Evolutionary conservation across 2,888 invertebrate genomes (phyloP).

Genomic region (Sarcophaga caerulescens): DNA sequence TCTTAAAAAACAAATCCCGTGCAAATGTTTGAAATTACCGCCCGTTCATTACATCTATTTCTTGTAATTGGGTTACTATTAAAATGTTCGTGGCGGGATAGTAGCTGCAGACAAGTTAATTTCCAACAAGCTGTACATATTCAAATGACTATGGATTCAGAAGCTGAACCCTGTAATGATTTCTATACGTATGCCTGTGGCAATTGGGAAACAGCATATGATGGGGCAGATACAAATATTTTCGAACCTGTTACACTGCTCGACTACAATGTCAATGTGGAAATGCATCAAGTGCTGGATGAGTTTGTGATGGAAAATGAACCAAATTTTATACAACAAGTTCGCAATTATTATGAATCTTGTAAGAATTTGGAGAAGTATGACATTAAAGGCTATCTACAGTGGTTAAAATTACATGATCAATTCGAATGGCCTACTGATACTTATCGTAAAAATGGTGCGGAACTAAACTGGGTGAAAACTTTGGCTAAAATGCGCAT

Average conservation of each 20-base stretch:
- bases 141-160: slow-evolving; percentile 59
- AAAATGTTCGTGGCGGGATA: too few relatives aligned
- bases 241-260: slow-evolving; percentile 65
- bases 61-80: too few relatives aligned
- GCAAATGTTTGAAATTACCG: too few relatives aligned
- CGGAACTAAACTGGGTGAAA: slow-evolving; percentile 66
- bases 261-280: slow-evolving; percentile 65
- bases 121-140: slow-evolving; percentile 47
- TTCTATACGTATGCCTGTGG: slow-evolving; percentile 69
- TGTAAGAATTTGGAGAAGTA: slow-evolving; percentile 55
- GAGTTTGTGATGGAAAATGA: slow-evolving; percentile 34
- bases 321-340: slow-evolving; percentile 51
- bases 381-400: slow-evolving; percentile 50
- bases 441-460: background rate
- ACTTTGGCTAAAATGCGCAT: slow-evolving; percentile 67
- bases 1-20: too few relatives aligned
- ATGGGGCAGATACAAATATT: slow-evolving; percentile 26
- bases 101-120: background rate
- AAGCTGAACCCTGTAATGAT: slow-evolving; percentile 66
- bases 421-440: slow-evolving; percentile 57
- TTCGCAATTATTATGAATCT: slow-evolving; percentile 61
- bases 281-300: slow-evolving; percentile 56
- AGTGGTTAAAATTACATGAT: slow-evolving; percentile 64
- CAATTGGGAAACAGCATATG: slow-evolving; percentile 62
- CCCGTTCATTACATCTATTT: too few relatives aligned